Evolutionary conservation across 2,797 vertebrate genomes (phyloP).

Genomic region (Picus viridis): DNA sequence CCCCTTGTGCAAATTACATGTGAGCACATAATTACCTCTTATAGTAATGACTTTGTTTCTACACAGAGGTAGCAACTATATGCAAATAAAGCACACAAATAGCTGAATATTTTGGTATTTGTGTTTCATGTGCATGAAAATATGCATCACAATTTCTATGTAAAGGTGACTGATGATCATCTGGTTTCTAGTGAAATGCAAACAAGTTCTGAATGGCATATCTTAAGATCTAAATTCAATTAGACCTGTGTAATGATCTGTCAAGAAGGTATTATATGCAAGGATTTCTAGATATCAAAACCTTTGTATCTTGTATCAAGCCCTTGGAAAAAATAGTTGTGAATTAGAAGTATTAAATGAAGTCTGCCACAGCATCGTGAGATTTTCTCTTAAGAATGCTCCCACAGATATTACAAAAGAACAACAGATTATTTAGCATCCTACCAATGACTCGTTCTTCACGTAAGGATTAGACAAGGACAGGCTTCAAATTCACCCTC

Average conservation of each 20-base stretch:
- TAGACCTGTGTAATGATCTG: slow-evolving; percentile 14
- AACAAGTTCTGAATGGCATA: slow-evolving; percentile 48
- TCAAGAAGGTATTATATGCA: not conserved
- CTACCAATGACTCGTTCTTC: not conserved
- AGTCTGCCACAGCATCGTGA: not conserved
- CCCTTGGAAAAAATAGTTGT: slow-evolving; percentile 5
- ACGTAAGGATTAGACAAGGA: not conserved
- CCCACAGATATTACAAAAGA: slow-evolving; percentile 22
- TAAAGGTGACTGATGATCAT: slow-evolving; percentile 54
- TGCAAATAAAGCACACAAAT: slow-evolving; percentile 58
- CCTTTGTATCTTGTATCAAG: slow-evolving; percentile 41
- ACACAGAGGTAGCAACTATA: slow-evolving; percentile 53
- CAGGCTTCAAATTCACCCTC: not conserved
- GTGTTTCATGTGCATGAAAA: slow-evolving; percentile 56
- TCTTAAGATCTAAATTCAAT: slow-evolving; percentile 66
- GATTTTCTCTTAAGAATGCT: slow-evolving; percentile 42
- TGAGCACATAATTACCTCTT: slow-evolving; percentile 45
- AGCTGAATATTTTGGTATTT: slow-evolving; percentile 64
- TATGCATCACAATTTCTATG: slow-evolving; percentile 48
- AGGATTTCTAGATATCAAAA: slow-evolving; percentile 43
- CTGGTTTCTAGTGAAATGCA: slow-evolving; percentile 59
- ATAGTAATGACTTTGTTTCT: slow-evolving; percentile 29
- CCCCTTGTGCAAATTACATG: slow-evolving; percentile 26
- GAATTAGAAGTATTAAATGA: slow-evolving; percentile 18
- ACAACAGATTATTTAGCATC: not conserved